Evolutionary conservation across 2,888 invertebrate species (phyloP).

Genomic region (Dynastes grantii): DNA sequence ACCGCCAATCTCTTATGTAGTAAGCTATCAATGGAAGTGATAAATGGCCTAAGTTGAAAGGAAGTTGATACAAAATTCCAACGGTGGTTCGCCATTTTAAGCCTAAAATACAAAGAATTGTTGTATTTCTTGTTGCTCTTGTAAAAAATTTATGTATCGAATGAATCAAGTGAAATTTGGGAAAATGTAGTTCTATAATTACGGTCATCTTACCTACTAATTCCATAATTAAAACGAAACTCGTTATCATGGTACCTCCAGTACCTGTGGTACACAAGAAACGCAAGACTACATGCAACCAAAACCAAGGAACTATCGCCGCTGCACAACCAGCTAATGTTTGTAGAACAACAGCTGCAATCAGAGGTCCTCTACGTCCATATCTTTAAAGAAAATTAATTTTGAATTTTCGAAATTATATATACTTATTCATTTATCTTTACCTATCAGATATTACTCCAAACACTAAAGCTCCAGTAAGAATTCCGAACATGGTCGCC

Average conservation of each 20-base stretch:
- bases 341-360: slow-evolving; percentile 83
- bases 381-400: slow-evolving; percentile 72
- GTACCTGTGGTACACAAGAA: slow-evolving; percentile 84
- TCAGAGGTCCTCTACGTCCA: slow-evolving; percentile 83
- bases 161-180: too few species aligned
- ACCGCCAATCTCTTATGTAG: slow-evolving; percentile 73
- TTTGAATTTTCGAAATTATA: neutral
- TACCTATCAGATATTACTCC: slow-evolving; percentile 86
- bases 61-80: slow-evolving; percentile 75
- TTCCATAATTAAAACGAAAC: slow-evolving; percentile 82
- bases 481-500: slow-evolving; percentile 84
- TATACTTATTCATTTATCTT: slow-evolving; percentile 59
- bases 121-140: too few species aligned
- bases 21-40: slow-evolving; percentile 73
- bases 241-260: slow-evolving; percentile 88
- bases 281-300: slow-evolving; percentile 78
- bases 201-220: slow-evolving; percentile 72
- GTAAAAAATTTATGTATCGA: too few species aligned
- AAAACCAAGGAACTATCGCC: slow-evolving; percentile 80
- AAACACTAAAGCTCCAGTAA: slow-evolving; percentile 83
- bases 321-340: slow-evolving; percentile 80
- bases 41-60: slow-evolving; percentile 75
- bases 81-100: slow-evolving; percentile 74
- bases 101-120: slow-evolving; percentile 60
- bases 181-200: too few species aligned